Percentiles rank a stretch among this genome's conserved stretches.
phyloP scores from a whole-genome alignment of 2,113 vertebrate genomes.

The Tyrannus savana region DNA sequence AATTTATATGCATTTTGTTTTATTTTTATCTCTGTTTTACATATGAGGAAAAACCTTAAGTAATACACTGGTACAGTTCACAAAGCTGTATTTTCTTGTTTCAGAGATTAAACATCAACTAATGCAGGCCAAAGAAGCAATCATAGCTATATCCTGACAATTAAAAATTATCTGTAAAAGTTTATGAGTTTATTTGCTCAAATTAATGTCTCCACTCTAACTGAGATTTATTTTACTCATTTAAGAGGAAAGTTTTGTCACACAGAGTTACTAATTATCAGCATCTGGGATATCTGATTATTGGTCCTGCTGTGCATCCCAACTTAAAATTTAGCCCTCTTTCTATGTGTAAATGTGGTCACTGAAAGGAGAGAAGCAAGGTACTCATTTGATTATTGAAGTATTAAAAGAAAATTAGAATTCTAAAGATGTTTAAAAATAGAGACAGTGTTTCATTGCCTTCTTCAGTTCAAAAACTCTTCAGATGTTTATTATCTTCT shows the following conservation, averaged over 20 bases:
- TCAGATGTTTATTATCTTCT: conserved; percentile 82
- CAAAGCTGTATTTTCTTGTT: conserved; percentile 18
- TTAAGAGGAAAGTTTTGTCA: conserved; percentile 25
- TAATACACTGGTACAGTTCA: background rate
- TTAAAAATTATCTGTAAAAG: conserved; percentile 3
- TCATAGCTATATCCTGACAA: background rate
- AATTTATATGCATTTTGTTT: background rate
- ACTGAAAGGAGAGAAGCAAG: conserved; percentile 12
- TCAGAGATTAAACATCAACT: background rate
- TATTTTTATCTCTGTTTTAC: conserved; percentile 14
- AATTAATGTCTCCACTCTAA: background rate
- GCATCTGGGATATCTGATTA: conserved; percentile 41
- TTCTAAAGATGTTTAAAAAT: conserved; percentile 57
- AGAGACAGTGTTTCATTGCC: conserved; percentile 52
- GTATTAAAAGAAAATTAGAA: conserved; percentile 44
- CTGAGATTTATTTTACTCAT: background rate
- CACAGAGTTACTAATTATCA: background rate
- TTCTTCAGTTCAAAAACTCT: conserved; percentile 73
- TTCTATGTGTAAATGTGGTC: conserved; percentile 21
- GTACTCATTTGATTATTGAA: conserved; percentile 30
- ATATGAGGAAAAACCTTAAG: background rate
- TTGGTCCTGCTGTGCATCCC: conserved; percentile 13
- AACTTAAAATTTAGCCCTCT: conserved; percentile 22
- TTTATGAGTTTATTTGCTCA: conserved; percentile 28
- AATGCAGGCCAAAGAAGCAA: conserved; percentile 16